Conservation (phyloP, 2,888 invertebrate genomes). For the Zootermopsis nevadensis region DNA sequence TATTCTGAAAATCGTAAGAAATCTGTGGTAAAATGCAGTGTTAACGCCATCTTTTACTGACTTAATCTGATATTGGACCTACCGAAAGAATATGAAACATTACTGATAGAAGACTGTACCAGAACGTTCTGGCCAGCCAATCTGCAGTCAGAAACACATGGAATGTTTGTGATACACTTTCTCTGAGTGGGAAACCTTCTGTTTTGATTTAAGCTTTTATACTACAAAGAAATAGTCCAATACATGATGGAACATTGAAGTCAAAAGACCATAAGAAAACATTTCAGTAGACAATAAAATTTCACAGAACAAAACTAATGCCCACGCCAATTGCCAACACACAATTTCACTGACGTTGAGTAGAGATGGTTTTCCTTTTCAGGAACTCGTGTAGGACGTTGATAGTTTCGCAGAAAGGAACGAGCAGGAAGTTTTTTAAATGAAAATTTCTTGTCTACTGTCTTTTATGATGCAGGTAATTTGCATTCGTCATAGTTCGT, state of each 20-base stretch:
- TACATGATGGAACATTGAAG: not conserved
- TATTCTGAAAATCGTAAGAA: no score
- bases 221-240: not conserved
- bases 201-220: not conserved
- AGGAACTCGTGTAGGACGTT: conserved; percentile 3
- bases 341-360: not conserved
- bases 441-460: not conserved
- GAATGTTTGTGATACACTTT: not conserved
- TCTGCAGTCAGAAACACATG: not conserved
- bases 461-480: conserved; percentile 18
- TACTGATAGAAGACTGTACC: no score
- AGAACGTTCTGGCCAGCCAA: no score
- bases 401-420: not conserved
- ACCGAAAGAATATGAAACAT: no score
- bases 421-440: not conserved
- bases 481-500: conserved; percentile 30
- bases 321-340: not conserved
- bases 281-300: not conserved
- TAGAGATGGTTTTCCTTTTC: not conserved
- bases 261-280: not conserved
- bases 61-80: no score
- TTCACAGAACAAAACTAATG: not conserved
- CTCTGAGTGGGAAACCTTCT: not conserved
- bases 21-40: no score
- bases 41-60: no score